A percentile compares a stretch with the other conserved stretches of the same genome.
These are phyloP conservation scores for Maniola jurtina DNA, from an alignment of 1,140 invertebrate species.

Conservation along the genomic window DNA sequence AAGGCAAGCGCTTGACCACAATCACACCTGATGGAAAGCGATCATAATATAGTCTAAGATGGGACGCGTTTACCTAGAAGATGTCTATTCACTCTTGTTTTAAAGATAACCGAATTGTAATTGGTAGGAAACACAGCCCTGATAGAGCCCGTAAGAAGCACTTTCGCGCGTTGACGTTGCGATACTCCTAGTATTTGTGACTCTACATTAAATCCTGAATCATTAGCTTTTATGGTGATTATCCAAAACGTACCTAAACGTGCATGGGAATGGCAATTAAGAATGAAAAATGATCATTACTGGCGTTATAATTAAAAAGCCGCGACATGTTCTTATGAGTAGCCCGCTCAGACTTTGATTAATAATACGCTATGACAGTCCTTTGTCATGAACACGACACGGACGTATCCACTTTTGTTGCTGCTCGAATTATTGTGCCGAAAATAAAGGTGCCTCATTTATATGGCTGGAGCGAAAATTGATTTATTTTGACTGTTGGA, in stretches of 20 bases:
- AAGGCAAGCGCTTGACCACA: no score
- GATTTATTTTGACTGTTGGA: background rate
- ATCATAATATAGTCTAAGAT: no score
- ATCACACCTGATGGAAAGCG: no score
- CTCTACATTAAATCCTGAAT: slow-evolving; percentile 28
- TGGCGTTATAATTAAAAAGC: slow-evolving; percentile 72
- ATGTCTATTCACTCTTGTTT: no score
- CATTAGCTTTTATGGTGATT: slow-evolving; percentile 63
- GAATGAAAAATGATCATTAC: slow-evolving; percentile 77
- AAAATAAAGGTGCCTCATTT: background rate
- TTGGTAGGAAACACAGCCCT: no score
- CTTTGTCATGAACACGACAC: slow-evolving; percentile 35
- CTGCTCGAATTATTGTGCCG: background rate
- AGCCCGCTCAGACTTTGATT: slow-evolving; percentile 63
- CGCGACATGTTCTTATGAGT: slow-evolving; percentile 53
- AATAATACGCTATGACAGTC: slow-evolving; percentile 64
- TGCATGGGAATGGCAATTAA: slow-evolving; percentile 67
- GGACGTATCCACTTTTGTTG: slow-evolving; percentile 23
- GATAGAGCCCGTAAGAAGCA: no score
- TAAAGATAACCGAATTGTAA: no score
- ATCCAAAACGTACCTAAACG: slow-evolving; percentile 56
- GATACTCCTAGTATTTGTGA: no score
- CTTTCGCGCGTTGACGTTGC: no score
- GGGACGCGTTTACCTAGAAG: no score
- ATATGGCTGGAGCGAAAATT: background rate